Evolutionary conservation across 2,888 invertebrate species (phyloP), one percentile per base, ranked within the genome.

Genomic region (Parapristionchus giblindavisi): DNA sequence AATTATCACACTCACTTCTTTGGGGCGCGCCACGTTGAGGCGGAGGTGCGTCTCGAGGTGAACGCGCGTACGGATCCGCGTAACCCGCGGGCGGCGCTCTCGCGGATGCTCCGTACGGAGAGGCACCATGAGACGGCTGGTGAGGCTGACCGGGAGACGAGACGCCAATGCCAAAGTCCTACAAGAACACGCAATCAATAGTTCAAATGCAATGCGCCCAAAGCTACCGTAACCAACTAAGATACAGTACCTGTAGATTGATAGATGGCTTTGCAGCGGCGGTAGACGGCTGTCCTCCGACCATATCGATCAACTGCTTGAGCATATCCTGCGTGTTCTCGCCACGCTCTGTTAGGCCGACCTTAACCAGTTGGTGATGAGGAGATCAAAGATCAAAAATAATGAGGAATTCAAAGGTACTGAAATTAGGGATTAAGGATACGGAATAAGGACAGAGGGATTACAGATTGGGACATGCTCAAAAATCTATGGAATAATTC

Each of bases 161-260:
- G 38, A 6, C 21, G 52, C 52, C 52, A 27, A 71, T 54, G 40
- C 70, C 70, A 40, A 40, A 71, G 0, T 71, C 70, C 70, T 71
- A 56, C 54, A 36, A 54, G 2, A 17, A 51, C 2, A 29, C n/a
- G n/a, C n/a, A 4, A 34, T 34, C 24, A 1, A 65, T 65, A 4
- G 11, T 29, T 21, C 34, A 32, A 40, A 27, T 0, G n/a, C n/a
- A n/a, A n/a, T n/a, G n/a, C n/a, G 21, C 63, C 8, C 43, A 43
- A 4, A 60, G 60, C 60, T 29, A 71, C 68, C 54, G 56, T n/a
- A n/a, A n/a, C n/a, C n/a, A n/a, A n/a, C n/a, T n/a, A n/a, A n/a
- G n/a, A n/a, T n/a, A n/a, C n/a, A n/a, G n/a, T 56, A 71, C 70
- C 56, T 71, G 70, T 29, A 71, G 70, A 71, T 56, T 71, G 56